Conservation (phyloP, 2,888 invertebrate genomes). For the Molorchus minor region DNA sequence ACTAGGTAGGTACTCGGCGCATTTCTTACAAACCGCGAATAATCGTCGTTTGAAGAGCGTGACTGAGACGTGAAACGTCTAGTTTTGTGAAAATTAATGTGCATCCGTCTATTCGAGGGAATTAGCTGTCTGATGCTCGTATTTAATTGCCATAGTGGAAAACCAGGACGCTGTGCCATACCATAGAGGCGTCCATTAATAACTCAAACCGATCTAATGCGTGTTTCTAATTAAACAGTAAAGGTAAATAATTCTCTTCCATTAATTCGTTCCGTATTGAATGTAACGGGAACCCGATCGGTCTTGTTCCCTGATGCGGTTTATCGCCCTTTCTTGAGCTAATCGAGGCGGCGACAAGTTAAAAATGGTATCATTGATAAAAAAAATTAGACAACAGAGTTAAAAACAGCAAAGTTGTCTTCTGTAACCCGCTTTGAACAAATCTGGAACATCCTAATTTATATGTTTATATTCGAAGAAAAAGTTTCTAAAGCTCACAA, state of each 20-base stretch:
- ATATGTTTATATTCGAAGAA: no score
- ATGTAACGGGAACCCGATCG: slow-evolving; percentile 16
- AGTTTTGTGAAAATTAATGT: slow-evolving; percentile 50
- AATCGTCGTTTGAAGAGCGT: slow-evolving; percentile 47
- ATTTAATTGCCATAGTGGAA: slow-evolving; percentile 37
- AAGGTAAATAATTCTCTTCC: slow-evolving; percentile 27
- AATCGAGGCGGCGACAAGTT: no score
- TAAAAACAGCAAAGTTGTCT: no score
- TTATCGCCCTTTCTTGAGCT: no score
- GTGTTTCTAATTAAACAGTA: slow-evolving; percentile 31
- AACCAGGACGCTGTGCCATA: slow-evolving; percentile 30
- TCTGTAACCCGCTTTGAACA: no score
- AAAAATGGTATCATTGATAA: no score
- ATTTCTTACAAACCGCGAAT: no score
- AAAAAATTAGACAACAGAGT: no score
- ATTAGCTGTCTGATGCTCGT: slow-evolving; percentile 46
- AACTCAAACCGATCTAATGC: slow-evolving; percentile 29
- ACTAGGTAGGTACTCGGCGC: no score
- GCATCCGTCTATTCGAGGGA: slow-evolving; percentile 48
- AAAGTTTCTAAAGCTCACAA: no score
- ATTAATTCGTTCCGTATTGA: slow-evolving; percentile 22
- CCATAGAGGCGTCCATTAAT: slow-evolving; percentile 26
- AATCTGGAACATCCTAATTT: no score
- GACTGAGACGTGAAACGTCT: slow-evolving; percentile 46
- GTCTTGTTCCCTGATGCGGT: slow-evolving; percentile 1